These are phyloP conservation scores for Rhombomys opimus DNA, from an alignment of 2,113 vertebrate species.

Conservation along the genomic window DNA sequence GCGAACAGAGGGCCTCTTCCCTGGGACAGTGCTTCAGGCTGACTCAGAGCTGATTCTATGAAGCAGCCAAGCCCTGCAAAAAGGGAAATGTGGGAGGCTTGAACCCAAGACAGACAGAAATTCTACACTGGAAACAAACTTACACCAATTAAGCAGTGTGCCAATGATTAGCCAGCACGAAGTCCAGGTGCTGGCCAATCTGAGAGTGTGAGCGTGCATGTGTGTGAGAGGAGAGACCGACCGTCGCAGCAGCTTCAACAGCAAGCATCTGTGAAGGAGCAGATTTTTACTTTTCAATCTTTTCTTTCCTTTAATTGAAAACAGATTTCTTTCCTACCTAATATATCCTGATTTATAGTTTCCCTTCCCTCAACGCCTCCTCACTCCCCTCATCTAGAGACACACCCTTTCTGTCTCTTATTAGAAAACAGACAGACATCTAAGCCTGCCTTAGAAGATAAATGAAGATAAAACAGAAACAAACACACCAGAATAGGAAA, in stretches of 20 bases:
- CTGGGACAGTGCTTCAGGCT: not conserved
- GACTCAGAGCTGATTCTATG: not conserved
- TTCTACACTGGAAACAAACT: conserved; percentile 11
- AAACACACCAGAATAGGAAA: not conserved
- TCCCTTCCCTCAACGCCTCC: not conserved
- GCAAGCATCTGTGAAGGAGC: not conserved
- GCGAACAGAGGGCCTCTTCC: not conserved
- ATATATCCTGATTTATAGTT: not conserved
- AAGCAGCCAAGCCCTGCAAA: not conserved
- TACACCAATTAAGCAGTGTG: not conserved
- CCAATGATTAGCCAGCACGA: not conserved
- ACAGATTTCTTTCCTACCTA: not conserved
- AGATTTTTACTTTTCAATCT: conserved; percentile 61
- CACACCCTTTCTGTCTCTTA: not conserved
- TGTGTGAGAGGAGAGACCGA: not conserved
- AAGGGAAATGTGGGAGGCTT: not conserved
- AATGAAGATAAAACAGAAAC: not conserved
- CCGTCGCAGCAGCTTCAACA: not conserved
- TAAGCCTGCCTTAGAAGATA: not conserved
- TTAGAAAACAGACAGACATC: not conserved
- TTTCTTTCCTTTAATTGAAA: not conserved
- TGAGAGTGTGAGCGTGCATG: not conserved
- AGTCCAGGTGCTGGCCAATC: not conserved
- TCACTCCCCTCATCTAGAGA: not conserved
- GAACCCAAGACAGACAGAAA: conserved; percentile 9